These are phyloP conservation scores for Chromobotia macracanthus DNA, from an alignment of 2,797 vertebrate species.

Conservation along the genomic window DNA sequence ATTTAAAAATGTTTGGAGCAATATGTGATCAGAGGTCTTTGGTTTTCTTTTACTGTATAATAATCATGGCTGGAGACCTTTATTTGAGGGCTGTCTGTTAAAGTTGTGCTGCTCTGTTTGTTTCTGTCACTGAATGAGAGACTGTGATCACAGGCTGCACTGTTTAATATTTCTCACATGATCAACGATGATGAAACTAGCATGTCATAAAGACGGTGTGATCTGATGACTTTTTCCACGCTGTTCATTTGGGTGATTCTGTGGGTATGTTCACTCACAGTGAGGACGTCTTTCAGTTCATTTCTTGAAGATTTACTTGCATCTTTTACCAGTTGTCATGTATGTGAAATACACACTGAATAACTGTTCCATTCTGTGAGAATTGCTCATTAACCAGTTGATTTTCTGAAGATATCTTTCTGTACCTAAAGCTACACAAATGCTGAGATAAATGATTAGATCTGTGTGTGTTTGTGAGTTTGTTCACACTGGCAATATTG, in stretches of 20 bases:
- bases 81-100: neutral
- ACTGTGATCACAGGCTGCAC: conserved; percentile 8
- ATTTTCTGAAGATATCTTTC: conserved; percentile 40
- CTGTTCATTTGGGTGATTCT: no score
- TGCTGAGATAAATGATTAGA: conserved; percentile 28
- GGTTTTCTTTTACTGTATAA: conserved; percentile 9
- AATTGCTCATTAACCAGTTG: conserved; percentile 7
- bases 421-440: conserved; percentile 24
- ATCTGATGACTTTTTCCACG: no score
- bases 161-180: conserved; percentile 35
- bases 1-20: conserved; percentile 7
- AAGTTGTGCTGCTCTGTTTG: conserved; percentile 13
- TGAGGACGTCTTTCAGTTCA: no score
- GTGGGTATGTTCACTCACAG: neutral
- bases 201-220: neutral
- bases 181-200: conserved; percentile 2
- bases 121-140: conserved; percentile 9
- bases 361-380: conserved; percentile 24
- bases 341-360: conserved; percentile 45
- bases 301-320: conserved; percentile 28
- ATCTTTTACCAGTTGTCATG: conserved; percentile 26
- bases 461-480: conserved; percentile 21
- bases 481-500: conserved; percentile 41
- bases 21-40: conserved; percentile 6
- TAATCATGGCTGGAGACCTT: conserved; percentile 29